These are phyloP conservation scores for Emydocephalus ijimae DNA, from an alignment of 2,113 vertebrate species.

Conservation along the genomic window DNA sequence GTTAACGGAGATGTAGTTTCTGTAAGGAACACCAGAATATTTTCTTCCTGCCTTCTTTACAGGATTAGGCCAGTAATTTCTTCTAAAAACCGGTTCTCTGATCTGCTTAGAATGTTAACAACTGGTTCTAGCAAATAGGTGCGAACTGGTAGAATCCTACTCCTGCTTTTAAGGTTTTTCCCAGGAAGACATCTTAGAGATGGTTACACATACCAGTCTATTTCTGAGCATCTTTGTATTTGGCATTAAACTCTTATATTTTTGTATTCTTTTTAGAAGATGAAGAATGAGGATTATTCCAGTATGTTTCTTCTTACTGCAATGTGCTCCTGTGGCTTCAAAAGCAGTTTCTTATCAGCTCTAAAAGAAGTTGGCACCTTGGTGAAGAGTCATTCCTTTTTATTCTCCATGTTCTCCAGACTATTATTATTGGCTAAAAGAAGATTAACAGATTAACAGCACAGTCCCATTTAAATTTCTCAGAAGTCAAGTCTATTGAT, in stretches of 20 bases:
- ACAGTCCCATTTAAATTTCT: not conserved
- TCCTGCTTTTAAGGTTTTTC: constrained; percentile 38
- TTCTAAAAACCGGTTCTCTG: no score
- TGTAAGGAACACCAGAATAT: no score
- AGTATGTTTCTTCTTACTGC: constrained; percentile 29
- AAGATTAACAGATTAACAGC: constrained; percentile 23
- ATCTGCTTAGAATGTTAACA: no score
- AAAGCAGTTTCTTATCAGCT: constrained; percentile 52
- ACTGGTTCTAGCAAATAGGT: no score
- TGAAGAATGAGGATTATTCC: constrained; percentile 40
- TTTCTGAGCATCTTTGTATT: constrained; percentile 23
- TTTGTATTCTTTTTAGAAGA: constrained; percentile 47
- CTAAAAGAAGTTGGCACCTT: constrained; percentile 44
- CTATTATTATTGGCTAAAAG: constrained; percentile 52
- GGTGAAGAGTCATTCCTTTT: constrained; percentile 40
- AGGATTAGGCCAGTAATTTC: no score
- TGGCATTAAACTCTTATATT: constrained; percentile 45
- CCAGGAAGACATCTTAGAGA: constrained; percentile 29
- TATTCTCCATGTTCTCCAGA: constrained; percentile 46
- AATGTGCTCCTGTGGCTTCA: constrained; percentile 40
- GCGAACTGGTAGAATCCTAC: no score
- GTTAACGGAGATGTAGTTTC: no score
- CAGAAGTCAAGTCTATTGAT: not conserved
- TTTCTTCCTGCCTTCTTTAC: no score
- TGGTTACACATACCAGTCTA: constrained; percentile 44